A percentile compares a stretch with the other conserved stretches of the same genome.
phyloP scores from a whole-genome alignment of 1,140 invertebrate genomes.

The Drosophila auraria region DNA sequence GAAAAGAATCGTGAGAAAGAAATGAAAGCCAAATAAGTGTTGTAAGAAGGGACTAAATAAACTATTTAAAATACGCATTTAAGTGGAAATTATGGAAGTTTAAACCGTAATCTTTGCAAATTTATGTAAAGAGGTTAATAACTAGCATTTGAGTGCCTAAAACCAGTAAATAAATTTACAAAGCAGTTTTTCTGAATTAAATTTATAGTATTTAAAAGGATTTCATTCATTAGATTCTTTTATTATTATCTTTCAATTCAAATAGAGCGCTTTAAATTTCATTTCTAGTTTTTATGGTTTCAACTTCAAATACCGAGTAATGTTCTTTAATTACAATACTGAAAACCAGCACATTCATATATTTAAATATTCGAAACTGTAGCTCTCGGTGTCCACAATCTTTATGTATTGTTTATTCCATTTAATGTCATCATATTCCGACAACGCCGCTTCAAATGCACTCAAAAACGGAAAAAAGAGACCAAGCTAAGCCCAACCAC shows the following conservation, averaged over 20 bases:
- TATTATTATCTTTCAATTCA: neutral
- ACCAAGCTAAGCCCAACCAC: conserved; percentile 43
- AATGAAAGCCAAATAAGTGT: neutral
- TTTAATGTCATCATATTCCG: conserved; percentile 27
- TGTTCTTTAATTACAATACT: neutral
- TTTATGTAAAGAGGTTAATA: neutral
- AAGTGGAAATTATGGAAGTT: fast-evolving
- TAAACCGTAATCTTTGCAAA: too few relatives aligned
- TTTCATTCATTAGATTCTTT: neutral
- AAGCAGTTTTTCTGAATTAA: neutral
- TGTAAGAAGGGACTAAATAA: neutral
- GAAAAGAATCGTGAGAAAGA: neutral
- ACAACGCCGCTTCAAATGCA: conserved; percentile 30
- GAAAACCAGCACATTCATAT: neutral
- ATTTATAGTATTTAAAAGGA: too few relatives aligned
- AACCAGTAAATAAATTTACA: neutral
- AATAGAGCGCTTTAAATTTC: neutral
- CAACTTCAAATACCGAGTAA: neutral
- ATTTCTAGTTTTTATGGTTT: neutral
- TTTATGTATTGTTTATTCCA: conserved; percentile 23
- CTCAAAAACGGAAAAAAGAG: conserved; percentile 32
- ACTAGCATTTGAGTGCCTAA: neutral
- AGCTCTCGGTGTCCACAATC: neutral
- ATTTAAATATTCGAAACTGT: neutral
- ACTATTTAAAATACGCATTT: neutral